Conservation (phyloP, 92 coral and sea anemone genomes). For the Palythoa grandiflora region DNA sequence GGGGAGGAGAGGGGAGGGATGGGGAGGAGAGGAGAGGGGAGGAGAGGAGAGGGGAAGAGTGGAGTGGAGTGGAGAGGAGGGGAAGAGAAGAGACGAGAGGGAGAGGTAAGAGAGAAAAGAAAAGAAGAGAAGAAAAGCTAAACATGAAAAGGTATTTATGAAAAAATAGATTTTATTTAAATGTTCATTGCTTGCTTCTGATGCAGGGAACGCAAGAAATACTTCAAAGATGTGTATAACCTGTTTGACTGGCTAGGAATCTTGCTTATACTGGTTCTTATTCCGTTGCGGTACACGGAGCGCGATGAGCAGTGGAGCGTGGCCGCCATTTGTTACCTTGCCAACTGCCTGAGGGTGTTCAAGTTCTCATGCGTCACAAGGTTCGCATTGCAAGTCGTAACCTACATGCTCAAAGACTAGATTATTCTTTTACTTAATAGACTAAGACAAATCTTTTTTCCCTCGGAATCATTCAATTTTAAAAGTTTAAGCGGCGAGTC, state of each 20-base stretch:
- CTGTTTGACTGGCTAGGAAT: slow-evolving; percentile 88
- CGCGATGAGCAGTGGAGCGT: slow-evolving; percentile 78
- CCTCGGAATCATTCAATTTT: too few species aligned
- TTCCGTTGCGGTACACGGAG: slow-evolving; percentile 78
- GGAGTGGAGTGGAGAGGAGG: too few species aligned
- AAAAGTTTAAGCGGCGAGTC: too few species aligned
- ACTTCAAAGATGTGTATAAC: slow-evolving; percentile 77
- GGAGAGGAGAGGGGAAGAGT: too few species aligned
- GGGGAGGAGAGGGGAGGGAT: too few species aligned
- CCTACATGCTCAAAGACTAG: not conserved
- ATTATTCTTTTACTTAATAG: too few species aligned
- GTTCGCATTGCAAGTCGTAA: slow-evolving; percentile 31
- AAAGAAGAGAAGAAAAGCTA: not conserved
- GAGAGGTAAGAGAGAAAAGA: not conserved
- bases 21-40: too few species aligned
- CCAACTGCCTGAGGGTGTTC: slow-evolving; percentile 80
- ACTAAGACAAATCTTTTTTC: too few species aligned
- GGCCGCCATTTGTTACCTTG: slow-evolving; percentile 78
- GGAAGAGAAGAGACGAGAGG: too few species aligned
- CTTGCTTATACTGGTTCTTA: slow-evolving; percentile 61
- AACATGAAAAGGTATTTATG: not conserved
- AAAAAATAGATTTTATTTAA: not conserved
- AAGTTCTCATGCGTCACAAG: slow-evolving; percentile 86
- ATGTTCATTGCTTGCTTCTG: not conserved
- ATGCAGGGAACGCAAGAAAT: slow-evolving; percentile 70